Percentiles rank a stretch among this genome's conserved stretches.
Evolutionary conservation across 2,113 vertebrate genomes (phyloP).

Genomic region (Lepus americanus): DNA sequence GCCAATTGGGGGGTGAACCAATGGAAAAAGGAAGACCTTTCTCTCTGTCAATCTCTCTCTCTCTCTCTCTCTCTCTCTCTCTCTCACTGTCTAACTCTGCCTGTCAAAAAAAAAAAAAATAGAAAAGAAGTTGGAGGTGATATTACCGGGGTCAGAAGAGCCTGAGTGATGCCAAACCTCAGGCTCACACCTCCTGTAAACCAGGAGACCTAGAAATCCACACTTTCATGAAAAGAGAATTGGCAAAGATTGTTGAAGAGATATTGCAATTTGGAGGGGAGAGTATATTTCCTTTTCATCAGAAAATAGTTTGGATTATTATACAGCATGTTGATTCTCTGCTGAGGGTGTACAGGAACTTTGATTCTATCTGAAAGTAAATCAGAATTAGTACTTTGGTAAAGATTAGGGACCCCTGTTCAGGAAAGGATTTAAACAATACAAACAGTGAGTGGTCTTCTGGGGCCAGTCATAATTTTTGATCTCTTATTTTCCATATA

Average conservation of each 20-base stretch:
- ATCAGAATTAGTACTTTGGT: slow-evolving; percentile 69
- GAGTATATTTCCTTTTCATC: slow-evolving; percentile 53
- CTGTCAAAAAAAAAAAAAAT: too few relatives aligned
- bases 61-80: too few relatives aligned
- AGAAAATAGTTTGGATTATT: slow-evolving; percentile 50
- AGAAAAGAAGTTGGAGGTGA: background rate
- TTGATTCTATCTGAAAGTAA: slow-evolving; percentile 74
- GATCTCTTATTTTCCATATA: slow-evolving; percentile 69
- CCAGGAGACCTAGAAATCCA: background rate
- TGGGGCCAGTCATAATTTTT: slow-evolving; percentile 69
- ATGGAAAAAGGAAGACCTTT: too few relatives aligned
- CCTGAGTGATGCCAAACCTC: background rate
- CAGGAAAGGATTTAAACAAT: slow-evolving; percentile 70
- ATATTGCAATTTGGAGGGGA: background rate
- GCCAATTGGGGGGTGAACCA: too few relatives aligned
- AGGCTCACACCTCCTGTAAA: background rate
- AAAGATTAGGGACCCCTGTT: slow-evolving; percentile 15
- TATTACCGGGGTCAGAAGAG: background rate
- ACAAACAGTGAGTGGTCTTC: slow-evolving; percentile 60
- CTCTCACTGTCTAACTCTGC: too few relatives aligned
- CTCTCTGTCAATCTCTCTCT: too few relatives aligned
- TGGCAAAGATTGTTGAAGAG: slow-evolving; percentile 45
- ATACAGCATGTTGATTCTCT: slow-evolving; percentile 56
- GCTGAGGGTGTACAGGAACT: slow-evolving; percentile 53
- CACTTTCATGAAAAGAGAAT: slow-evolving; percentile 8